Evolutionary conservation across 2,888 invertebrate species (phyloP).

Genomic region (Pharmacophagus antenor): DNA sequence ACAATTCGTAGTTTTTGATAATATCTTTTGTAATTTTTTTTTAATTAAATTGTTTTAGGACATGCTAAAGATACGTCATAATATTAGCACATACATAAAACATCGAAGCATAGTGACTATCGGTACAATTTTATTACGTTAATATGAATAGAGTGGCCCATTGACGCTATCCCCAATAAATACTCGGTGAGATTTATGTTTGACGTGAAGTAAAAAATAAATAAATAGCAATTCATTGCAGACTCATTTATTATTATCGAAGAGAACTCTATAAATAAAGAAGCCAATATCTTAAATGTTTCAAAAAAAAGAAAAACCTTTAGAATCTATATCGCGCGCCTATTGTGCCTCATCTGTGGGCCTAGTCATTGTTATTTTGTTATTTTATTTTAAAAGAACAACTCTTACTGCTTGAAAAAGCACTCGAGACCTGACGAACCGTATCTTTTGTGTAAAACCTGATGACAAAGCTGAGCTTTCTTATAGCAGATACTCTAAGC

Average conservation of each 20-base stretch:
- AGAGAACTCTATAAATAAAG: neutral
- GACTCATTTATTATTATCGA: constrained; percentile 4
- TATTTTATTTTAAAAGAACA: constrained; percentile 30
- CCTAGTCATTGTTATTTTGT: constrained; percentile 18
- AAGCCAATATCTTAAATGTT: neutral
- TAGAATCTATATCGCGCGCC: neutral
- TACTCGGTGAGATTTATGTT: constrained; percentile 2
- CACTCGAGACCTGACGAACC: constrained; percentile 28
- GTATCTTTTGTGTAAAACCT: constrained; percentile 31
- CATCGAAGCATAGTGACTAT: neutral
- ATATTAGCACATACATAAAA: neutral
- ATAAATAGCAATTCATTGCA: neutral
- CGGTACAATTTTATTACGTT: neutral
- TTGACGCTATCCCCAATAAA: neutral
- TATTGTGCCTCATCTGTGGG: constrained; percentile 10
- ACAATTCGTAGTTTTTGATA: too few species aligned
- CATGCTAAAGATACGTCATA: too few species aligned
- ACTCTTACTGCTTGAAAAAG: constrained; percentile 19
- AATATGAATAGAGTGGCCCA: neutral
- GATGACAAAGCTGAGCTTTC: constrained; percentile 31
- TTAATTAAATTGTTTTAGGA: too few species aligned
- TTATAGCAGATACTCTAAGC: constrained; percentile 30
- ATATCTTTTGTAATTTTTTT: too few species aligned
- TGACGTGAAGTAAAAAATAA: neutral
- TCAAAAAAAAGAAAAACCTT: constrained; percentile 4